Percentiles rank a stretch among this genome's conserved stretches.
Conservation (phyloP, 1,140 invertebrate species). For the Cryptotermes secundus region DNA sequence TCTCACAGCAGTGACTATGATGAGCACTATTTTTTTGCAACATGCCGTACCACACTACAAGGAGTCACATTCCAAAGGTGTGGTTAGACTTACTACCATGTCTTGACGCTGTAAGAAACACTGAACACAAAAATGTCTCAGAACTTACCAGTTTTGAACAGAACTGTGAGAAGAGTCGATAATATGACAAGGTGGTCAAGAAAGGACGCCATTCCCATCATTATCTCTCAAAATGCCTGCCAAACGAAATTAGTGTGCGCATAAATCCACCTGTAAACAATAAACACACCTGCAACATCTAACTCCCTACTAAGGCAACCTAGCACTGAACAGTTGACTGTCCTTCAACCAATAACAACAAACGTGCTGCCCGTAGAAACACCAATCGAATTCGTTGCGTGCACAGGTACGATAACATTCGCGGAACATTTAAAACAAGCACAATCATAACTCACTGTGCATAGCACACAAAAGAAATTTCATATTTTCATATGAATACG, state of each 20-base stretch:
- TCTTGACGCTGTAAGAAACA: background rate
- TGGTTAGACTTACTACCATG: background rate
- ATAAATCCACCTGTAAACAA: background rate
- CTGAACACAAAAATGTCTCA: background rate
- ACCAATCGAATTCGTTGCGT: background rate
- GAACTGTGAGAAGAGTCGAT: background rate
- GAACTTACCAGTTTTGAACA: background rate
- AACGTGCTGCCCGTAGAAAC: background rate
- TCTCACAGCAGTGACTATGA: too few relatives aligned
- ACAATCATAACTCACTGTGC: background rate
- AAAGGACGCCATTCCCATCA: background rate
- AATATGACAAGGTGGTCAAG: background rate
- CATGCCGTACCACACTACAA: too few relatives aligned
- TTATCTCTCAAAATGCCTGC: background rate
- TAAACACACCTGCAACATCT: conserved; percentile 6
- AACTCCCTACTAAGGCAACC: background rate
- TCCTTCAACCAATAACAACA: background rate
- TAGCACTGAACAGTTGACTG: background rate
- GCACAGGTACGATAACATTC: background rate
- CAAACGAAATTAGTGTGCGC: background rate
- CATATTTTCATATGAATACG: too few relatives aligned
- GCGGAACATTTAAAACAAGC: background rate
- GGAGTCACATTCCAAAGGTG: background rate
- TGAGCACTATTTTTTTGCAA: too few relatives aligned
- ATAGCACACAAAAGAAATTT: too few relatives aligned